Base-by-base conservation (phyloP, 2,888 invertebrate genomes). In the Antheraea assamensis region DNA sequence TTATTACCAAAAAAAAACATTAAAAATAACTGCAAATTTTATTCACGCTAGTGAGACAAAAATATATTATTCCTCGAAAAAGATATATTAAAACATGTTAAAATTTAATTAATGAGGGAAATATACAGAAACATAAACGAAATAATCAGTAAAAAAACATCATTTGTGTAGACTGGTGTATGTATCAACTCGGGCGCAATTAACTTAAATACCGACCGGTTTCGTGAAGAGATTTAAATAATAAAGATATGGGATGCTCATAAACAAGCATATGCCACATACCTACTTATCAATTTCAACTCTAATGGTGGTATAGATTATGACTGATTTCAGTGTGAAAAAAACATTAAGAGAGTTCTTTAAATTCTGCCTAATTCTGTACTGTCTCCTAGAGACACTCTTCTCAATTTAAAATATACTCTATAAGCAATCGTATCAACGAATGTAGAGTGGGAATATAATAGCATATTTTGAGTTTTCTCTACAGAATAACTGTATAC, bases 201-300 rank as follows among this genome's bases (percentile, higher is more conserved):
- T 90, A 92, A 88, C 83, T 85, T 80, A 78, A 84, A 86, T 73
- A 75, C 78, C 77, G 86, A 91, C 92, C 92, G 92, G 92, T 91
- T 86, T 79, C 73, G 72, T 61, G 78, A 78, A 83, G 81, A 87
- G 84, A 90, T 89, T 90, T 87, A 81, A 89, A 91, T 91, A 92
- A 91, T 92, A 92, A 90, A 93, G 92, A 93, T 92, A 92, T 82
- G 87, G 85, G 79, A 83, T 84, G 81, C 81, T 85, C 86, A 90
- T 92, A 92, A 92, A 93, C 90, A 88, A 90, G 89, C 92, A 92
- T 92, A 94, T 87, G 88, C 90, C 92, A 94, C 93, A 89, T 92
- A 89, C 89, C 89, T 89, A 90, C 90, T 92, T 92, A 90, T 89
- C 90, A 87, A 90, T 89, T 89, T 90, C 89, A 92, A 91, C 90